Evolutionary conservation across 2,888 invertebrate species (phyloP).

Genomic region (Hylaea fasciaria): DNA sequence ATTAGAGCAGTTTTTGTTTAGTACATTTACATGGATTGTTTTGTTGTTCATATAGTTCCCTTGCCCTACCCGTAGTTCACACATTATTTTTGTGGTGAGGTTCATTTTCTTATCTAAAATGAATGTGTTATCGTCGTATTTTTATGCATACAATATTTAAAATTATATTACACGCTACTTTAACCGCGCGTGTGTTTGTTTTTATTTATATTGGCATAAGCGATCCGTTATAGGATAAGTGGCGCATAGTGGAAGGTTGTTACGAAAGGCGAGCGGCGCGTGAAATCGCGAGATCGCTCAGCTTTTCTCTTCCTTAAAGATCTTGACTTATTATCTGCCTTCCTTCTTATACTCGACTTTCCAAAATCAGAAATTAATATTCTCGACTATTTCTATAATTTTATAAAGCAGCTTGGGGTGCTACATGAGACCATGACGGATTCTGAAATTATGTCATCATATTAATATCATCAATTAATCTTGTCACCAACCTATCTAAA

Average conservation of each 20-base stretch:
- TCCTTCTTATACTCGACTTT: slow-evolving; percentile 37
- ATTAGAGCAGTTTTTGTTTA: no score
- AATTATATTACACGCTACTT: background rate
- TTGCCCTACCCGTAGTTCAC: no score
- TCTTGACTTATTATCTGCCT: slow-evolving; percentile 36
- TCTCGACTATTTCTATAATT: background rate
- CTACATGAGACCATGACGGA: background rate
- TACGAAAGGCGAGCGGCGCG: slow-evolving; percentile 64
- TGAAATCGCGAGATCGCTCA: slow-evolving; percentile 58
- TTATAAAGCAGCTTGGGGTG: background rate
- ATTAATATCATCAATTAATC: no score
- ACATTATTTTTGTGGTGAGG: no score
- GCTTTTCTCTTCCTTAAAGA: slow-evolving; percentile 44
- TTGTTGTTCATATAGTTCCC: no score
- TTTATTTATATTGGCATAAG: slow-evolving; percentile 10
- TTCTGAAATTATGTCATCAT: no score
- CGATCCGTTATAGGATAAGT: slow-evolving; percentile 33
- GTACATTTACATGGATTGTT: no score
- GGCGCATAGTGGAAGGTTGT: slow-evolving; percentile 56
- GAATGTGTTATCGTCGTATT: no score
- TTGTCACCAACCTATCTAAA: no score
- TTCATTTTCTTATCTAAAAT: no score
- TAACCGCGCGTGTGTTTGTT: slow-evolving; percentile 12
- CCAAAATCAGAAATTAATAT: slow-evolving; percentile 24
- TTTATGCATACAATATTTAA: background rate